phyloP scores from a whole-genome alignment of 1,140 invertebrate genomes.

The Heliothis subflexa region DNA sequence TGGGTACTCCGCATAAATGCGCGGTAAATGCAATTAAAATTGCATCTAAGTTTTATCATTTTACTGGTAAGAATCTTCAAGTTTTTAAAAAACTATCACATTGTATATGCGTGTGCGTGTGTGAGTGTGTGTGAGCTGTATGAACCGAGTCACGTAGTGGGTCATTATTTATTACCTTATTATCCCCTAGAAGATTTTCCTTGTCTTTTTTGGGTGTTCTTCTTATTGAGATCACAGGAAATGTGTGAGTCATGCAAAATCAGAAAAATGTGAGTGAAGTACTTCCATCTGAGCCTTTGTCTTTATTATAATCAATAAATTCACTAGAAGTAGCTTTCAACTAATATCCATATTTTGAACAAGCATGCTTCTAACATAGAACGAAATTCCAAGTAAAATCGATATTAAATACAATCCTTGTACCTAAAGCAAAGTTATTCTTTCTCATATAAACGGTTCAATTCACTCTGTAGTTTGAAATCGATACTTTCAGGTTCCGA shows the following conservation, averaged over 20 bases:
- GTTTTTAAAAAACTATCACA: not conserved
- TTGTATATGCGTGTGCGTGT: not conserved
- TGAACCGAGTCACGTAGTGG: not conserved
- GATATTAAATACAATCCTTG: no score
- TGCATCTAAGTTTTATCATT: slow-evolving; percentile 1
- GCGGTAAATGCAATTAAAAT: slow-evolving; percentile 5
- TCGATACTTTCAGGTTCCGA: not conserved
- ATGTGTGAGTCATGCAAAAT: not conserved
- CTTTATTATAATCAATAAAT: no score
- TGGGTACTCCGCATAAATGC: not conserved
- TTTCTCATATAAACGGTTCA: not conserved
- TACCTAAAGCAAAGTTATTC: no score
- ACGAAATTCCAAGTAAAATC: no score
- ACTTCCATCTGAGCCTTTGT: no score
- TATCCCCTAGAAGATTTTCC: not conserved
- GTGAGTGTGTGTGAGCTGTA: not conserved
- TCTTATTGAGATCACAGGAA: not conserved
- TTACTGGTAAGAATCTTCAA: not conserved
- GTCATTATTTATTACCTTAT: slow-evolving; percentile 8
- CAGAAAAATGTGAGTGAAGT: no score
- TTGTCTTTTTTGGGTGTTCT: not conserved
- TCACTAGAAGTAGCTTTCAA: no score
- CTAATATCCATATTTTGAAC: no score
- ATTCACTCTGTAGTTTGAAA: not conserved
- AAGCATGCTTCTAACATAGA: no score